Base-by-base conservation (phyloP, 2,113 vertebrate genomes). In the Centrocercus urophasianus region DNA sequence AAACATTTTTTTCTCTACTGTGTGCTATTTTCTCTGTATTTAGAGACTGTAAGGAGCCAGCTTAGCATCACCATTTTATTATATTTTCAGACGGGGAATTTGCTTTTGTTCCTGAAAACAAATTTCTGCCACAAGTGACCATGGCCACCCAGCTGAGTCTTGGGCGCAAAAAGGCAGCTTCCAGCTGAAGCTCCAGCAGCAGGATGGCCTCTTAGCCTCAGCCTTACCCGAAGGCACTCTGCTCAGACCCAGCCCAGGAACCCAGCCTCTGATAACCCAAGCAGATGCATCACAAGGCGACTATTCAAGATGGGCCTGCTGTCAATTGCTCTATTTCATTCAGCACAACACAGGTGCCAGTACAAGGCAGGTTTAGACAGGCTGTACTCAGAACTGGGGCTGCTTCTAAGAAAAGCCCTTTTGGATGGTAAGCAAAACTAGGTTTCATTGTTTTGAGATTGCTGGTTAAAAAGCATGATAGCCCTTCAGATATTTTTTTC, bases 1-100 rank as follows among this genome's bases (percentile, higher is more conserved):
- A 93, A 94, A 93, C 77, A 65, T 86, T 88, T 95, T 95, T 86
- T 78, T 63, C 93, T 81, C 85, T 79, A 88, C 90, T 92, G 81
- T 75, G 48, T 71, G 81, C 88, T 87, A 80, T 90, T 96, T 78
- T 69, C 60, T 78, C 85, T 88, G 88, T 40, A 60, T 91, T 95
- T 94, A 90, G 83, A 95, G 67, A 57, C 83, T 67, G 82, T 45
- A 74, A 75, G 88, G 70, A 88, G 66, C 65, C 94, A 93, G 95
- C 93, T 93, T 67, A 93, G 85, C 72, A 93, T 89, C 93, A 94
- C 69, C 81, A 94, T 61, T 61, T 89, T 75, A 75, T 94, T 94
- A 70, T 89, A 67, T 40, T 78, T 71, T 87, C 80, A 88, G 77
- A 92, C 52, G 34, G 40, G 43, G 70, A 95, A 87, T 82, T 78